Evolutionary conservation across 2,113 vertebrate genomes (phyloP).

Genomic region (Lutjanus erythropterus): DNA sequence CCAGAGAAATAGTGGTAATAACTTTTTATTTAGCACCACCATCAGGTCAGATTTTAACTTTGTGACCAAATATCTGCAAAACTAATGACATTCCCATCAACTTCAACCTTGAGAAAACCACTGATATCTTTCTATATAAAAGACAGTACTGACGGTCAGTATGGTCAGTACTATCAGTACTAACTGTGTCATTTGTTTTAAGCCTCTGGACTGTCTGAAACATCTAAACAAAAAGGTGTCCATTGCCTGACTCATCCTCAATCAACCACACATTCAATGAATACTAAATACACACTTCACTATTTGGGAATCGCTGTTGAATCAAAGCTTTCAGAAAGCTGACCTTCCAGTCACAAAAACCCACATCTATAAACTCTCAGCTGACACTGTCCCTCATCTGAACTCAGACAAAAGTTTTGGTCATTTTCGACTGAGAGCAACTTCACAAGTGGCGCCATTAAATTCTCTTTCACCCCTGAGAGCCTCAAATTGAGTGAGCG

Average conservation of each 20-base stretch:
- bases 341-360: conserved; percentile 6
- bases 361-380: conserved; percentile 7
- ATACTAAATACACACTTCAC: conserved; percentile 22
- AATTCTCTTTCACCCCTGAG: conserved; percentile 36
- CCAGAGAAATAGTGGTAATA: background rate
- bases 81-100: background rate
- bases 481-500: conserved; percentile 24
- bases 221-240: conserved; percentile 22
- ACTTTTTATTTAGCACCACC: background rate
- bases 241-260: background rate
- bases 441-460: conserved; percentile 33
- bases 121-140: background rate
- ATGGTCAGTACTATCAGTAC: conserved; percentile 19
- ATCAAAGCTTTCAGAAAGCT: conserved; percentile 20
- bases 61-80: background rate
- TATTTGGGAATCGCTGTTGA: conserved; percentile 13
- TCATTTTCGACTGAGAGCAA: conserved; percentile 23
- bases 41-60: background rate
- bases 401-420: conserved; percentile 46
- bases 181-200: conserved; percentile 23
- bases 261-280: conserved; percentile 7
- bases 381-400: conserved; percentile 26
- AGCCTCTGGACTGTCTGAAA: conserved; percentile 27
- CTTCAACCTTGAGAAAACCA: too few species aligned
- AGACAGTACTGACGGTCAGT: too few species aligned